phyloP scores from a whole-genome alignment of 2,113 vertebrate species.

The Herpailurus yagouaroundi region DNA sequence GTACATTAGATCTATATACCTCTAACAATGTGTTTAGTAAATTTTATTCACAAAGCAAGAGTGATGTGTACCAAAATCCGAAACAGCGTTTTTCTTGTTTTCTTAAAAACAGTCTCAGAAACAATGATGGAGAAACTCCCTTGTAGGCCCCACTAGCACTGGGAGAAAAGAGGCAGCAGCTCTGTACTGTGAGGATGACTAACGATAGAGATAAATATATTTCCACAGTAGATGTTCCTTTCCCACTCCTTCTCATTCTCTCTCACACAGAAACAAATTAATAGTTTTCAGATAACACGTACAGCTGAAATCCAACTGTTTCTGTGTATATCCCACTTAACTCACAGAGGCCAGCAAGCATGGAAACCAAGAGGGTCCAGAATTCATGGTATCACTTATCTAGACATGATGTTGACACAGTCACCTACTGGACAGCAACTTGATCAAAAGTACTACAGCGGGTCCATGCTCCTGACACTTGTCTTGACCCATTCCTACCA shows the following conservation, averaged over 20 bases:
- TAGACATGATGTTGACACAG: not conserved
- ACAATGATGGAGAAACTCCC: not conserved
- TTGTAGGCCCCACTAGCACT: not conserved
- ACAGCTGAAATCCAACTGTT: not conserved
- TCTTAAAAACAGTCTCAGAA: not conserved
- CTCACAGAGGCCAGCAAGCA: not conserved
- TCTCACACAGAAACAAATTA: not conserved
- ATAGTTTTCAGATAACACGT: not conserved
- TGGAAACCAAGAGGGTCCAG: not conserved
- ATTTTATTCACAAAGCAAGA: not conserved
- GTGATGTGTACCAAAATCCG: not conserved
- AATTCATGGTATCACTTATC: not conserved
- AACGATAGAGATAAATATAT: no score
- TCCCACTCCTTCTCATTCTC: not conserved
- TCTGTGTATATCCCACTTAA: not conserved
- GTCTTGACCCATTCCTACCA: not conserved
- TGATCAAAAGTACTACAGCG: not conserved
- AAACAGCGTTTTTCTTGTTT: not conserved
- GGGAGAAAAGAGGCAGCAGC: not conserved
- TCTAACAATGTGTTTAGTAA: not conserved
- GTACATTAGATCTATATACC: not conserved
- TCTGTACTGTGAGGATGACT: not conserved
- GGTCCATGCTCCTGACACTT: not conserved
- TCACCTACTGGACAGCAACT: not conserved
- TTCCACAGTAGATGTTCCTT: not conserved